Evolutionary conservation across 2,113 vertebrate genomes (phyloP).

Genomic region (Columbina picui): DNA sequence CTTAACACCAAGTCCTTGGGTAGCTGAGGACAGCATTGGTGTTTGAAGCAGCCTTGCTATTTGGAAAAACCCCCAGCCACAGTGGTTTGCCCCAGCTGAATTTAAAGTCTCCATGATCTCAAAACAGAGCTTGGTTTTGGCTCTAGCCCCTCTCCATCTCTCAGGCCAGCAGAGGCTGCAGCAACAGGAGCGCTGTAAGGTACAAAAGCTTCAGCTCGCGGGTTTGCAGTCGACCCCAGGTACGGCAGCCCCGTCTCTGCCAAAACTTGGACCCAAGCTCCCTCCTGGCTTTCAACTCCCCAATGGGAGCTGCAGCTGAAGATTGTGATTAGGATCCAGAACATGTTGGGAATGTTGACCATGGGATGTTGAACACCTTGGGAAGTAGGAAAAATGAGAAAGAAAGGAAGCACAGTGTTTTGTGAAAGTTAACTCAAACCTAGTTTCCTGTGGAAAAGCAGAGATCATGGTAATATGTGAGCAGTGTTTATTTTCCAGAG

Average conservation of each 20-base stretch:
- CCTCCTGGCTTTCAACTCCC: rapidly evolving
- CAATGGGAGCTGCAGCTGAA: neutral
- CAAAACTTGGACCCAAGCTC: neutral
- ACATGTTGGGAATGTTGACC: too few relatives aligned
- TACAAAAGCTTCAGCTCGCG: neutral
- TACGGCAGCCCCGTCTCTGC: rapidly evolving
- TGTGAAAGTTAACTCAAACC: neutral
- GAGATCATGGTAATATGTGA: neutral
- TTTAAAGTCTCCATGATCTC: neutral
- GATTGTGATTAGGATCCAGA: neutral
- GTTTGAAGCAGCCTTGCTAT: neutral
- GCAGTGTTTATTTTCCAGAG: neutral
- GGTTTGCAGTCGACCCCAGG: neutral
- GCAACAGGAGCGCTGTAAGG: rapidly evolving
- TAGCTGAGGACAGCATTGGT: neutral
- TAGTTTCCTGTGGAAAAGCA: neutral
- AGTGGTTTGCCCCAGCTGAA: neutral
- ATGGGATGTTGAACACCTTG: neutral
- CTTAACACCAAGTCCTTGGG: neutral
- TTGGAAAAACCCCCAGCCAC: too few relatives aligned
- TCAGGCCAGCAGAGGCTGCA: rapidly evolving
- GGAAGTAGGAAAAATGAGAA: neutral
- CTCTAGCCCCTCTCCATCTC: neutral
- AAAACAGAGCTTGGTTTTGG: rapidly evolving
- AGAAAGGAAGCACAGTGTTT: neutral